phyloP scores from a whole-genome alignment of 2,113 vertebrate genomes.

The Cisticola juncidis region DNA sequence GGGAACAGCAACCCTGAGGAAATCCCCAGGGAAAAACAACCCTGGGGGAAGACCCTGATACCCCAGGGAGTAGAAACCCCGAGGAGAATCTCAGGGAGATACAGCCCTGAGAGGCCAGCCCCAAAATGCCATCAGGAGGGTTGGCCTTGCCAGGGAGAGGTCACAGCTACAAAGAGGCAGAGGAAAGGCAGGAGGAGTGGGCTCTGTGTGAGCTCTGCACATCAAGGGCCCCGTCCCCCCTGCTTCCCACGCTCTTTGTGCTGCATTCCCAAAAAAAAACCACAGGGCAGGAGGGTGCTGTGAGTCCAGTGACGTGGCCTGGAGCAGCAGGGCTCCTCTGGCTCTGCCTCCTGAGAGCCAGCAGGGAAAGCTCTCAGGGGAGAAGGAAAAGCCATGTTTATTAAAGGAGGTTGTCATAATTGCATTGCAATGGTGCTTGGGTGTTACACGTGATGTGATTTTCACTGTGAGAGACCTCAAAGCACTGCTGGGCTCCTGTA shows the following conservation, averaged over 20 bases:
- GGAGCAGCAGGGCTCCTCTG: background rate
- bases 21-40: too few species aligned
- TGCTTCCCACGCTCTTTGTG: constrained; percentile 37
- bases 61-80: too few species aligned
- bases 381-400: background rate
- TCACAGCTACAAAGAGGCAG: constrained; percentile 20
- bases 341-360: background rate
- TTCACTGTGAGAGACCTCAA: background rate
- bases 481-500: background rate
- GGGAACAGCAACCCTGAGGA: too few species aligned
- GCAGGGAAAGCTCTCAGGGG: background rate
- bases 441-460: background rate
- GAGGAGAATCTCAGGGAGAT: too few species aligned
- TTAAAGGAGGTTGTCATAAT: background rate
- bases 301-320: background rate
- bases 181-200: background rate
- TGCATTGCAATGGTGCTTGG: background rate
- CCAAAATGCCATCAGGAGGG: background rate
- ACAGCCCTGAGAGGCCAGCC: too few species aligned
- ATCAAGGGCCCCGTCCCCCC: background rate
- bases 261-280: background rate
- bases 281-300: background rate
- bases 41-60: too few species aligned
- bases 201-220: background rate
- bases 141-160: constrained; percentile 15